Conservation (phyloP, 2,797 vertebrate genomes). For the Tarsius wallacei region DNA sequence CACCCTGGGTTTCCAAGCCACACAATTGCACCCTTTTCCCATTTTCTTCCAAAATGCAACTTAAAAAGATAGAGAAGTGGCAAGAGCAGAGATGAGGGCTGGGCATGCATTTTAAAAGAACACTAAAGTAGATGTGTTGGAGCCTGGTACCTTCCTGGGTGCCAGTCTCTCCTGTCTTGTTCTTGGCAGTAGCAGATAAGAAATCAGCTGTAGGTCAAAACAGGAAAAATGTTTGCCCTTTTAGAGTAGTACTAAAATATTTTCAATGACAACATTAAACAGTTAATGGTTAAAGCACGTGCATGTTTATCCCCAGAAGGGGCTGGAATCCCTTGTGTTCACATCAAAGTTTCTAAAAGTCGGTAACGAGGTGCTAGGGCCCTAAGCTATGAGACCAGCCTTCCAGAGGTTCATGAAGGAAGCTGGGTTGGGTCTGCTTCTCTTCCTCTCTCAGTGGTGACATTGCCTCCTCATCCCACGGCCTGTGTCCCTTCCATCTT, state of each 20-base stretch:
- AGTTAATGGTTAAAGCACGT: constrained; percentile 56
- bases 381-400: background rate
- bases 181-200: constrained; percentile 68
- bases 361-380: background rate
- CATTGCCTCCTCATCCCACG: background rate
- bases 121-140: background rate
- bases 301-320: constrained; percentile 31
- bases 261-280: constrained; percentile 63
- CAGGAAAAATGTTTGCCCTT: background rate
- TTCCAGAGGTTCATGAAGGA: background rate
- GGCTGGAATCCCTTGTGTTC: background rate
- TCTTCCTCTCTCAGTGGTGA: background rate
- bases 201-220: background rate
- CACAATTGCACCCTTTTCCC: background rate
- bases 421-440: background rate
- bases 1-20: constrained; percentile 33
- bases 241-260: constrained; percentile 43
- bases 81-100: background rate
- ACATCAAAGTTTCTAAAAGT: background rate
- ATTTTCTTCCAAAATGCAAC: constrained; percentile 45
- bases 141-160: background rate
- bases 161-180: constrained; percentile 56
- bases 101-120: background rate
- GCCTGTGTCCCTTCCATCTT: background rate
- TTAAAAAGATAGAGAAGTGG: background rate